Conservation (phyloP, 23 tunicate genomes). For the Botrylloides violaceus region DNA sequence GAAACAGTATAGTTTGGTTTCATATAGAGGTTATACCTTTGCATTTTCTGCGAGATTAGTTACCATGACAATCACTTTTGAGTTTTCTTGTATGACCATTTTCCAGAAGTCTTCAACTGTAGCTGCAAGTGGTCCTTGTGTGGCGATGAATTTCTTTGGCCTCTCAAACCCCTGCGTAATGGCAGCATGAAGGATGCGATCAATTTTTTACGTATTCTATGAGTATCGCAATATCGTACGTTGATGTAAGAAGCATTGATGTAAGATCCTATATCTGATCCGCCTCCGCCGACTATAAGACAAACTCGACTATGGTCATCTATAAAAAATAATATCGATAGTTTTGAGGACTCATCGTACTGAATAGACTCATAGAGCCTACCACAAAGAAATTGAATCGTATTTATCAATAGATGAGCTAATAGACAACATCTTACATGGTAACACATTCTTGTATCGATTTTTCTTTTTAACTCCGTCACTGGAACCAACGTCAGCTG, state of each 20-base stretch:
- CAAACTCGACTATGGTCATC: neutral
- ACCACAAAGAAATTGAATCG: no score
- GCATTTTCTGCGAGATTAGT: constrained; percentile 19
- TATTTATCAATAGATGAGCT: no score
- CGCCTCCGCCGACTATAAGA: neutral
- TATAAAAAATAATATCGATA: neutral
- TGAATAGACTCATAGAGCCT: no score
- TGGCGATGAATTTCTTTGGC: constrained; percentile 26
- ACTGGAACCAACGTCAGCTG: neutral
- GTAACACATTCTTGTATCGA: neutral
- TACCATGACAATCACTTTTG: constrained; percentile 33
- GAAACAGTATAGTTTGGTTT: no score
- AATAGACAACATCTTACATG: neutral
- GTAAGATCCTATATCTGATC: neutral
- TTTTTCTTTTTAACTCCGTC: neutral
- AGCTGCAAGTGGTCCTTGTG: constrained; percentile 24
- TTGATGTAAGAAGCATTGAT: neutral
- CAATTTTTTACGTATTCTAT: neutral
- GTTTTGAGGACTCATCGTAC: neutral
- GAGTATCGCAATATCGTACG: neutral
- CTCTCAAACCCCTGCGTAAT: neutral
- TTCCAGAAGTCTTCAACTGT: constrained; percentile 27
- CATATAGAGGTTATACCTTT: constrained; percentile 26
- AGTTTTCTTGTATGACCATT: constrained; percentile 24
- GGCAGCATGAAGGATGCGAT: neutral